A percentile compares a stretch with the other conserved stretches of the same genome.
Evolutionary conservation across 2,113 vertebrate genomes (phyloP).

Genomic region (Campylorhamphus procurvoides): DNA sequence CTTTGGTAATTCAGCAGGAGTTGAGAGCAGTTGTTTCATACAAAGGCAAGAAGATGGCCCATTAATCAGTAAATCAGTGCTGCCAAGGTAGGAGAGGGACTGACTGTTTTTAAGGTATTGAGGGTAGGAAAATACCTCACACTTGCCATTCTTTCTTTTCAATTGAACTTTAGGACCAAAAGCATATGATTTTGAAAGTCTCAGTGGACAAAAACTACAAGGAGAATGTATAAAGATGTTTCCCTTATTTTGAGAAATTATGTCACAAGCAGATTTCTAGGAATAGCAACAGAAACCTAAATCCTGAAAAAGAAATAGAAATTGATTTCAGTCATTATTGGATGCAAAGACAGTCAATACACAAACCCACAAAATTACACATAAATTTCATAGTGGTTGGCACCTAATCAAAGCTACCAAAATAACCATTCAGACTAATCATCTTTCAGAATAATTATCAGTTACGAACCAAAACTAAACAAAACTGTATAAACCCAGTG

Average conservation of each 20-base stretch:
- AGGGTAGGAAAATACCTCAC: background rate
- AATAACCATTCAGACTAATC: background rate
- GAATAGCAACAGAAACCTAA: background rate
- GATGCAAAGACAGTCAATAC: background rate
- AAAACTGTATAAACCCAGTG: background rate
- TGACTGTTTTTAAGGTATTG: background rate
- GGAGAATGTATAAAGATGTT: background rate
- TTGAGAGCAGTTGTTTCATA: background rate
- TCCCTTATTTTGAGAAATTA: background rate
- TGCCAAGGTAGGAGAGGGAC: background rate
- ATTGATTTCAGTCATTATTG: background rate
- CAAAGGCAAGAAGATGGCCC: background rate
- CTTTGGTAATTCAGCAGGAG: background rate
- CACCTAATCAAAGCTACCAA: background rate
- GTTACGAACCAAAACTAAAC: background rate
- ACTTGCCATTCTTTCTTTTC: background rate
- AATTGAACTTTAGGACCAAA: background rate
- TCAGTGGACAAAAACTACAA: background rate
- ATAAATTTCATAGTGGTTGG: background rate
- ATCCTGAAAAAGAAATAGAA: background rate
- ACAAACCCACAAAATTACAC: background rate
- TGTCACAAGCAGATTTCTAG: background rate
- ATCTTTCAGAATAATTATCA: background rate
- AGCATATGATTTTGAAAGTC: background rate
- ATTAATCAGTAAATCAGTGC: conserved; percentile 4